Percentiles rank a stretch among this genome's conserved stretches.
These are phyloP conservation scores for Esperia sulphurella DNA, from an alignment of 2,888 invertebrate genomes.

Conservation along the genomic window DNA sequence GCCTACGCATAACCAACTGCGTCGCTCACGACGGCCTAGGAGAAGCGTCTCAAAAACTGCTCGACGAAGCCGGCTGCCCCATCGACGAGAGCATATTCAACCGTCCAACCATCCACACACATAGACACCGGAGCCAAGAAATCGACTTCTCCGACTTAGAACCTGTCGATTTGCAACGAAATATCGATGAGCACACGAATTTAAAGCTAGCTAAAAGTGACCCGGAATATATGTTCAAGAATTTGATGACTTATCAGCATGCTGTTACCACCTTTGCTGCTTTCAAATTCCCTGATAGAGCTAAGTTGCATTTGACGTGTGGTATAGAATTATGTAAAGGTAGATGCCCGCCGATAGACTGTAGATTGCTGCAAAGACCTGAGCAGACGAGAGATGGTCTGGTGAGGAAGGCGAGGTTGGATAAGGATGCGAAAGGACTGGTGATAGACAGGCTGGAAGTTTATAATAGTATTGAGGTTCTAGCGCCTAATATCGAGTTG, in stretches of 20 bases:
- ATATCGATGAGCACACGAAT: constrained; percentile 45
- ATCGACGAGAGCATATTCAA: constrained; percentile 83
- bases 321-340: constrained; percentile 87
- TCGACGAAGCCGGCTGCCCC: constrained; percentile 87
- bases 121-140: constrained; percentile 55
- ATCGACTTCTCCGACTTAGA: constrained; percentile 60
- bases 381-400: constrained; percentile 69
- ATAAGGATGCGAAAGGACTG: constrained; percentile 76
- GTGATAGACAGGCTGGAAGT: constrained; percentile 85
- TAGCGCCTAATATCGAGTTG: constrained; percentile 87
- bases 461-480: constrained; percentile 89
- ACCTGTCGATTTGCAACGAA: constrained; percentile 48
- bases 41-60: constrained; percentile 85
- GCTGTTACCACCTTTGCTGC: constrained; percentile 85
- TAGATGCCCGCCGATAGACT: constrained; percentile 82
- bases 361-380: constrained; percentile 60
- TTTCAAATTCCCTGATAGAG: constrained; percentile 90
- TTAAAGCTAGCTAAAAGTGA: constrained; percentile 50
- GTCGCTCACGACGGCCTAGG: constrained; percentile 88
- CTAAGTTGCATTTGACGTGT: constrained; percentile 87
- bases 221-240: constrained; percentile 60
- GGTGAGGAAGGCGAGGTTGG: constrained; percentile 64
- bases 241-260: constrained; percentile 74
- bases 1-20: constrained; percentile 87
- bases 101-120: constrained; percentile 65